A percentile compares a stretch with the other conserved stretches of the same genome.
Conservation (phyloP, 1,140 invertebrate species). For the Leptinotarsa texana region DNA sequence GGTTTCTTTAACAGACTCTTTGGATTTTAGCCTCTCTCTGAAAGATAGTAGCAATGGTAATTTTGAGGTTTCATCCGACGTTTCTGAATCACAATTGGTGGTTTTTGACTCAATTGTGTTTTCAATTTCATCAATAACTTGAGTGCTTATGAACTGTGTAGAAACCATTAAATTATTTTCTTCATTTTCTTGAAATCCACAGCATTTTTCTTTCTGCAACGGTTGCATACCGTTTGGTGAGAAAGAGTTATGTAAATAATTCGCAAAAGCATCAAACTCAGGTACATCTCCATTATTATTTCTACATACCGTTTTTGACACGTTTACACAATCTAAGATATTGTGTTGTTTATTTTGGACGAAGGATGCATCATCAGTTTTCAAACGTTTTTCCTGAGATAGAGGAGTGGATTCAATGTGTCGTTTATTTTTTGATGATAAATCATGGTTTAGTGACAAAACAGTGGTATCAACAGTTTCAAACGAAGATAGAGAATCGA, state of each 20-base stretch:
- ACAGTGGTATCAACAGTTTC: background rate
- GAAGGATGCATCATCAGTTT: background rate
- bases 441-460: background rate
- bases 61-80: conserved; percentile 28
- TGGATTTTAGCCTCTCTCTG: conserved; percentile 15
- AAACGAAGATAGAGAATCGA: background rate
- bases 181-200: conserved; percentile 1
- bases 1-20: conserved; percentile 3
- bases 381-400: background rate
- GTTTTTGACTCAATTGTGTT: background rate
- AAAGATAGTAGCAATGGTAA: conserved; percentile 25
- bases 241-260: conserved; percentile 10
- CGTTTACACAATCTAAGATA: conserved; percentile 3
- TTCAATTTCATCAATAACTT: conserved; percentile 36
- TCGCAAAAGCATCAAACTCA: conserved; percentile 30
- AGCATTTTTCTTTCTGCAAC: background rate
- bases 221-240: background rate
- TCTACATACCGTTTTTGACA: background rate
- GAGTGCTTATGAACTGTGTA: conserved; percentile 29
- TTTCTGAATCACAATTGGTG: conserved; percentile 18
- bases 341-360: background rate
- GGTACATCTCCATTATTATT: background rate
- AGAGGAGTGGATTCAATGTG: background rate
- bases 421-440: background rate
- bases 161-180: background rate